Evolutionary conservation across 2,888 invertebrate species (phyloP).

Genomic region (Aspidiotus destructor): DNA sequence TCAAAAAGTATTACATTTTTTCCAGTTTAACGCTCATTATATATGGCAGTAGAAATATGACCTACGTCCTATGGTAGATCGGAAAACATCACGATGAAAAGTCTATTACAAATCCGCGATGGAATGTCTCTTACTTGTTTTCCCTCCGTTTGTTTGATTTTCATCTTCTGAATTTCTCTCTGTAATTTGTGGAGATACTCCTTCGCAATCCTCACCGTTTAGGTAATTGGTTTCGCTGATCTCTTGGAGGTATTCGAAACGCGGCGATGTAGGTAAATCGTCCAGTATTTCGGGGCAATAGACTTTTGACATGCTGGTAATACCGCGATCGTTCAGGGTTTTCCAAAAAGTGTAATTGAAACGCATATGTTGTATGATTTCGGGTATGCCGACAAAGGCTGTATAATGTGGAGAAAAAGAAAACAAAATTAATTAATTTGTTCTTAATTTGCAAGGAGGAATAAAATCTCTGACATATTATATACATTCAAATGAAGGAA

Average conservation of each 20-base stretch:
- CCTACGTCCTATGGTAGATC: too few relatives aligned
- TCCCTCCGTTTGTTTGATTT: neutral
- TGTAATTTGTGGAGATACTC: neutral
- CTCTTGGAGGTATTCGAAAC: conserved; percentile 20
- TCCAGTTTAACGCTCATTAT: too few relatives aligned
- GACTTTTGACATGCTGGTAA: conserved; percentile 30
- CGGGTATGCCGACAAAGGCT: conserved; percentile 91
- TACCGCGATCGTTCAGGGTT: conserved; percentile 46
- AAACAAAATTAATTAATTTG: too few relatives aligned
- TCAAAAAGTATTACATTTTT: too few relatives aligned
- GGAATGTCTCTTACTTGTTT: neutral
- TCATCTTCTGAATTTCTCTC: neutral
- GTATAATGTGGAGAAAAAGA: conserved; percentile 33
- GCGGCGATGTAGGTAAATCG: conserved; percentile 24
- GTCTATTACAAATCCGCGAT: neutral
- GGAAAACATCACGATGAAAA: too few relatives aligned
- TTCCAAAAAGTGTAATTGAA: conserved; percentile 87
- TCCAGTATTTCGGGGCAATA: conserved; percentile 28
- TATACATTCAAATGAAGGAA: too few relatives aligned
- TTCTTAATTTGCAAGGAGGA: too few relatives aligned
- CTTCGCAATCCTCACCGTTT: neutral
- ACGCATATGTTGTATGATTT: conserved; percentile 71
- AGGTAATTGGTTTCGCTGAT: conserved; percentile 7
- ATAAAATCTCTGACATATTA: too few relatives aligned
- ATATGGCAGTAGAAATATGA: too few relatives aligned